Evolutionary conservation across 2,113 vertebrate genomes (phyloP).

Genomic region (Blennius ocellaris): DNA sequence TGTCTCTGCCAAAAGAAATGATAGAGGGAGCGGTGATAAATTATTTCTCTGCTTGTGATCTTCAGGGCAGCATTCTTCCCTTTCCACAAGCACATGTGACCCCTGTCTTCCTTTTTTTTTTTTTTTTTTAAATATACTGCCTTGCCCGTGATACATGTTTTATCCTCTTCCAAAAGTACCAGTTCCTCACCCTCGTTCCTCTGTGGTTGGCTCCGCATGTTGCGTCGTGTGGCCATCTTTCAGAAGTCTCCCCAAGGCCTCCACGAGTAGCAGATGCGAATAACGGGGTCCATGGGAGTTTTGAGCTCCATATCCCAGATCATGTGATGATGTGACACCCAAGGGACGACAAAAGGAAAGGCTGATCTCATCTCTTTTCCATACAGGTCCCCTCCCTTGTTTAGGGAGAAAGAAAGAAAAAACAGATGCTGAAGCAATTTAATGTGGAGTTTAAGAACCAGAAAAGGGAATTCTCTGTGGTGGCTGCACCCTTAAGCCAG

Average conservation of each 20-base stretch:
- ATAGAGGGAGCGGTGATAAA: slow-evolving; percentile 73
- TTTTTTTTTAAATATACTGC: slow-evolving; percentile 44
- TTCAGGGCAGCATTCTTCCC: slow-evolving; percentile 70
- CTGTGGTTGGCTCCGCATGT: slow-evolving; percentile 59
- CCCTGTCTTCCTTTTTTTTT: slow-evolving; percentile 66
- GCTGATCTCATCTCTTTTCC: slow-evolving; percentile 72
- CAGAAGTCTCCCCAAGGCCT: slow-evolving; percentile 49
- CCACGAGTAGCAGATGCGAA: slow-evolving; percentile 64
- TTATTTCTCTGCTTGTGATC: slow-evolving; percentile 81
- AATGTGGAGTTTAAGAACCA: slow-evolving; percentile 62
- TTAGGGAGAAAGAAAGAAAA: slow-evolving; percentile 52
- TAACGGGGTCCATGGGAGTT: slow-evolving; percentile 46
- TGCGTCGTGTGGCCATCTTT: slow-evolving; percentile 58
- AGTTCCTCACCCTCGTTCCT: slow-evolving; percentile 59
- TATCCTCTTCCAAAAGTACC: slow-evolving; percentile 73
- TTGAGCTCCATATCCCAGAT: slow-evolving; percentile 41
- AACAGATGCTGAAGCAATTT: slow-evolving; percentile 71
- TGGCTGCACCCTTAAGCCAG: slow-evolving; percentile 62
- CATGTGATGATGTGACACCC: slow-evolving; percentile 72
- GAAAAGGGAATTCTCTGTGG: slow-evolving; percentile 65
- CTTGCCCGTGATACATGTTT: slow-evolving; percentile 67
- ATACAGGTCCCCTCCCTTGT: slow-evolving; percentile 64
- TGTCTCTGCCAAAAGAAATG: slow-evolving; percentile 75
- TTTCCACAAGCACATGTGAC: slow-evolving; percentile 79
- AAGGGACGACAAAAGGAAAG: slow-evolving; percentile 67